These are phyloP conservation scores for Ammospiza caudacuta DNA, from an alignment of 2,113 vertebrate species.

Conservation along the genomic window DNA sequence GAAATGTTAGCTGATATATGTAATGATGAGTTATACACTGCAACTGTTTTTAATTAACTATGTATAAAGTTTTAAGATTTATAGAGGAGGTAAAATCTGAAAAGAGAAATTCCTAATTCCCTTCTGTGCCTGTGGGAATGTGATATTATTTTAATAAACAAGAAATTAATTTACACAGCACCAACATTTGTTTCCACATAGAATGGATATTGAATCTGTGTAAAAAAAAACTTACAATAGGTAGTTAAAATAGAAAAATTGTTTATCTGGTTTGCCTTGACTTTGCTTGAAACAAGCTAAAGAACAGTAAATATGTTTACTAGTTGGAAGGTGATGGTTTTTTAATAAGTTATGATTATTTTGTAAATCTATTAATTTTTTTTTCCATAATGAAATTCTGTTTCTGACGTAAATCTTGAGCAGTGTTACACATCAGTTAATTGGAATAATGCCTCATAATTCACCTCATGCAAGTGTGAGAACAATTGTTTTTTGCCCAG, in stretches of 20 bases:
- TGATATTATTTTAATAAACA: conserved; percentile 31
- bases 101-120: conserved; percentile 4
- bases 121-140: not conserved
- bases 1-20: not conserved
- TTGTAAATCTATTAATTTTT: not conserved
- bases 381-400: not conserved
- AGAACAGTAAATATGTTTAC: not conserved
- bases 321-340: not conserved
- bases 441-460: not conserved
- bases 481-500: rapidly evolving
- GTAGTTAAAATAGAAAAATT: not conserved
- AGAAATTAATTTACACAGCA: conserved; percentile 10
- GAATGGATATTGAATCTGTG: not conserved
- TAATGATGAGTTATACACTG: conserved; percentile 16
- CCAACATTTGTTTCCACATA: not conserved
- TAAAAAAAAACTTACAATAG: not conserved
- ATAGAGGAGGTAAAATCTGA: conserved; percentile 4
- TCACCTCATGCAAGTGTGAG: not conserved
- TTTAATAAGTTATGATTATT: not conserved
- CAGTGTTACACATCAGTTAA: not conserved
- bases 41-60: conserved; percentile 31
- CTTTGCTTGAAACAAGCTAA: not conserved
- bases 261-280: not conserved
- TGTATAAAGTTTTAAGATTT: conserved; percentile 8
- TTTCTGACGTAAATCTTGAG: not conserved